These are phyloP conservation scores for Tenualosa thibaudeaui DNA, from an alignment of 2,797 vertebrate genomes.

Conservation along the genomic window DNA sequence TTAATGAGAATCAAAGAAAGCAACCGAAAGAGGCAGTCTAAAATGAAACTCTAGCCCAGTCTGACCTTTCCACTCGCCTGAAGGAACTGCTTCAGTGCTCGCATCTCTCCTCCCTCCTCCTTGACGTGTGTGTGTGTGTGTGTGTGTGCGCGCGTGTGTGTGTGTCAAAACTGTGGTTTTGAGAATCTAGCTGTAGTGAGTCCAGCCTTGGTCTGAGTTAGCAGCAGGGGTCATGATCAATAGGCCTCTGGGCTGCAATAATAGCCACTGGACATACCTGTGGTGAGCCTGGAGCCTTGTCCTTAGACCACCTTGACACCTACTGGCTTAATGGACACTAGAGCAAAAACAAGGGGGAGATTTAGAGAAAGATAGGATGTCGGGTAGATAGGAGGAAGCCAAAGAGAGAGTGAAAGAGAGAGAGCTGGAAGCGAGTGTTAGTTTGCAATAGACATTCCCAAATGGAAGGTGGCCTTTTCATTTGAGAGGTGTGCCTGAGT, in stretches of 20 bases:
- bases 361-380: not conserved
- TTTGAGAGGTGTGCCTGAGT: not conserved
- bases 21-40: not conserved
- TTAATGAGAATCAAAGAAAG: not conserved
- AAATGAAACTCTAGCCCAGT: slow-evolving; percentile 13
- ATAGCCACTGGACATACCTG: not conserved
- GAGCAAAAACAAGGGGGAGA: not conserved
- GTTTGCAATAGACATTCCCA: not conserved
- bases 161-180: not conserved
- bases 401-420: not conserved
- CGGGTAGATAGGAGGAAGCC: not conserved
- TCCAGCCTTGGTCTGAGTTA: not conserved
- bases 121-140: not conserved
- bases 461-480: not conserved
- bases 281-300: not conserved
- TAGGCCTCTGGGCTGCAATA: not conserved
- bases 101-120: not conserved
- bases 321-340: not conserved
- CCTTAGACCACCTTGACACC: not conserved
- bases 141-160: not conserved
- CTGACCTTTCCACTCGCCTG: slow-evolving; percentile 1
- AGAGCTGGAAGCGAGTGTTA: not conserved
- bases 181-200: not conserved
- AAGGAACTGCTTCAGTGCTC: not conserved
- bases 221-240: not conserved